Evolutionary conservation across 2,113 vertebrate genomes (phyloP).

Genomic region (Lathamus discolor): DNA sequence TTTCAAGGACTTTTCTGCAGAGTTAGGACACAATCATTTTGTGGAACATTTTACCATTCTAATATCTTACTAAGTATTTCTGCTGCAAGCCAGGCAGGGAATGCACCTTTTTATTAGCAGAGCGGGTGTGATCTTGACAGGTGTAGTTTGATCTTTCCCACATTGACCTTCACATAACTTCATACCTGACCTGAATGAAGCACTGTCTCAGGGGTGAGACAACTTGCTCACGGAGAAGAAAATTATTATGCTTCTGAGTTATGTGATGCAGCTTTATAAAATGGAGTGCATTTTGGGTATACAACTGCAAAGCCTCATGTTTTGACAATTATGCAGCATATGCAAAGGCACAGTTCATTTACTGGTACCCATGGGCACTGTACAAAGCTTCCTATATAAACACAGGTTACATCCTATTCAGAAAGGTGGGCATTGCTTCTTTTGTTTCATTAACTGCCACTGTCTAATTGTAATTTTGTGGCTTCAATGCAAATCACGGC

Average conservation of each 20-base stretch:
- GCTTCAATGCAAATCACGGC: not conserved
- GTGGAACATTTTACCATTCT: not conserved
- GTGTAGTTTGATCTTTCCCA: constrained; percentile 16
- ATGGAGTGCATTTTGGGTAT: not conserved
- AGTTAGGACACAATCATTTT: not conserved
- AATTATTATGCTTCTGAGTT: not conserved
- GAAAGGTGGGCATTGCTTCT: not conserved
- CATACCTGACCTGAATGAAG: not conserved
- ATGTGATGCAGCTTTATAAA: not conserved
- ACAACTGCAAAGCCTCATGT: not conserved
- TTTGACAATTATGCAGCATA: not conserved
- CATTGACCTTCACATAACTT: not conserved
- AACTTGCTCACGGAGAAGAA: not conserved
- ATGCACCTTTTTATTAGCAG: not conserved
- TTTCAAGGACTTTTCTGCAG: not conserved
- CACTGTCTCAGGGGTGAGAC: not conserved
- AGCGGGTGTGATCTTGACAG: not conserved
- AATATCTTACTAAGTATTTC: not conserved
- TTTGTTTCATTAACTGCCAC: not conserved
- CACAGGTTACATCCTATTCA: not conserved
- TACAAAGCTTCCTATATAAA: not conserved
- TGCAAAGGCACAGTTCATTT: not conserved
- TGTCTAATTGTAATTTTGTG: not conserved
- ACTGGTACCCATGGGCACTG: not conserved
- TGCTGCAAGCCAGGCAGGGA: not conserved